phyloP scores from a whole-genome alignment of 2,113 vertebrate species.

The Osmerus mordax region DNA sequence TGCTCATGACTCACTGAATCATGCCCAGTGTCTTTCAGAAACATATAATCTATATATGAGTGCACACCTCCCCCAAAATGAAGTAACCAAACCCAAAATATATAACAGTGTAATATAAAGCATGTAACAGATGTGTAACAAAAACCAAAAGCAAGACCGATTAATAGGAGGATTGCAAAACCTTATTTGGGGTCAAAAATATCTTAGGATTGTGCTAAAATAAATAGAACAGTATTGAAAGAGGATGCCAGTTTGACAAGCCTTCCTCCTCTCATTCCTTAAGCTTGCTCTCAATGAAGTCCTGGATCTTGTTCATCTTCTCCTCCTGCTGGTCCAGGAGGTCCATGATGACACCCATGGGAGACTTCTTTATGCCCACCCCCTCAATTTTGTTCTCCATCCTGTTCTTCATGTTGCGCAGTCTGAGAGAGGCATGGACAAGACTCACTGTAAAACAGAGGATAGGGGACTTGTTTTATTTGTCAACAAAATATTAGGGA shows the following conservation, averaged over 20 bases:
- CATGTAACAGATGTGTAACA: neutral
- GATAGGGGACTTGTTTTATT: neutral
- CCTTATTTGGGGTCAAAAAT: constrained; percentile 13
- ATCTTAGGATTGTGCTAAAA: constrained; percentile 15
- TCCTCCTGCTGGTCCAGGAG: constrained; percentile 96
- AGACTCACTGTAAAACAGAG: constrained; percentile 79
- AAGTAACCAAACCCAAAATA: constrained; percentile 12
- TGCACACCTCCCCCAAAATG: constrained; percentile 32
- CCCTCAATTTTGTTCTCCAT: constrained; percentile 95
- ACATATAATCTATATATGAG: constrained; percentile 21
- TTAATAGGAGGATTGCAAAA: constrained; percentile 25
- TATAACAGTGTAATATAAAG: neutral
- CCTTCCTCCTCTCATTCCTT: constrained; percentile 75
- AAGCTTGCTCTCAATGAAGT: constrained; percentile 82
- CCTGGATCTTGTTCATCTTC: constrained; percentile 84
- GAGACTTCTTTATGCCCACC: constrained; percentile 90
- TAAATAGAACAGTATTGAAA: constrained; percentile 17
- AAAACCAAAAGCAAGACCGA: constrained; percentile 7
- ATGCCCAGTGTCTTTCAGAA: constrained; percentile 6
- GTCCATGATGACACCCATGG: constrained; percentile 91
- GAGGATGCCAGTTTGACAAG: constrained; percentile 21
- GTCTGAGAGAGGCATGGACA: constrained; percentile 89
- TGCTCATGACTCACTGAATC: constrained; percentile 40
- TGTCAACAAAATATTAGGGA: neutral
- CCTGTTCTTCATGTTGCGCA: constrained; percentile 93